Conservation (phyloP, 2,797 vertebrate species). For the Enteromius trimaculatus region DNA sequence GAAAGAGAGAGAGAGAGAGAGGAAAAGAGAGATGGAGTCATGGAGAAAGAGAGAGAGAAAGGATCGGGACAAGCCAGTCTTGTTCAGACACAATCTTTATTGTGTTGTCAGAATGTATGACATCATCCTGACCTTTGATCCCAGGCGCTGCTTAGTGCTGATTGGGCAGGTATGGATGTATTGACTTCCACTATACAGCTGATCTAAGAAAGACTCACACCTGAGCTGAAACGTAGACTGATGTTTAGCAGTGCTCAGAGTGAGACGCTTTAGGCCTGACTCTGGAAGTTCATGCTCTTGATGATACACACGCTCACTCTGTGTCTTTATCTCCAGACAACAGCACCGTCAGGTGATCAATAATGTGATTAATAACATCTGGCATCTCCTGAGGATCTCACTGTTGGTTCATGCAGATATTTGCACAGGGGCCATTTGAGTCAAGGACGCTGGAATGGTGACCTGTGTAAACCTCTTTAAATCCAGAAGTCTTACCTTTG, state of each 20-base stretch:
- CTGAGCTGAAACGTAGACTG: conserved; percentile 62
- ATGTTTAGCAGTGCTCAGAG: conserved; percentile 33
- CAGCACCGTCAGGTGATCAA: conserved; percentile 56
- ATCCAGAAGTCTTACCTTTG: conserved; percentile 49
- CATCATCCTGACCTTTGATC: conserved; percentile 78
- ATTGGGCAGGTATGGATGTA: conserved; percentile 78
- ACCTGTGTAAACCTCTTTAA: conserved; percentile 27
- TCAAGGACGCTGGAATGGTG: conserved; percentile 55
- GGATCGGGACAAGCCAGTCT: conserved; percentile 44
- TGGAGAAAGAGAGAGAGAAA: conserved; percentile 42
- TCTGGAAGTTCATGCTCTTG: conserved; percentile 48
- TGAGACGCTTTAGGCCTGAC: background rate
- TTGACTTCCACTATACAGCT: conserved; percentile 75
- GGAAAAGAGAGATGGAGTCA: conserved; percentile 40
- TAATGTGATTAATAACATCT: conserved; percentile 58
- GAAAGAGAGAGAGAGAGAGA: conserved; percentile 37
- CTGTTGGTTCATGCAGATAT: conserved; percentile 55
- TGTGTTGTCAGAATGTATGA: conserved; percentile 79
- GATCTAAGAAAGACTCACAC: conserved; percentile 76
- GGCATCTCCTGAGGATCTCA: conserved; percentile 37
- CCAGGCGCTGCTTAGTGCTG: conserved; percentile 68
- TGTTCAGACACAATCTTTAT: conserved; percentile 62
- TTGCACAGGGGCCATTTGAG: conserved; percentile 38
- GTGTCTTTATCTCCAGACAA: conserved; percentile 55
- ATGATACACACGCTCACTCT: conserved; percentile 1